Percentiles rank a stretch among this genome's conserved stretches.
Conservation (phyloP, 2,113 vertebrate species). For the Gymnocephalus cernua region DNA sequence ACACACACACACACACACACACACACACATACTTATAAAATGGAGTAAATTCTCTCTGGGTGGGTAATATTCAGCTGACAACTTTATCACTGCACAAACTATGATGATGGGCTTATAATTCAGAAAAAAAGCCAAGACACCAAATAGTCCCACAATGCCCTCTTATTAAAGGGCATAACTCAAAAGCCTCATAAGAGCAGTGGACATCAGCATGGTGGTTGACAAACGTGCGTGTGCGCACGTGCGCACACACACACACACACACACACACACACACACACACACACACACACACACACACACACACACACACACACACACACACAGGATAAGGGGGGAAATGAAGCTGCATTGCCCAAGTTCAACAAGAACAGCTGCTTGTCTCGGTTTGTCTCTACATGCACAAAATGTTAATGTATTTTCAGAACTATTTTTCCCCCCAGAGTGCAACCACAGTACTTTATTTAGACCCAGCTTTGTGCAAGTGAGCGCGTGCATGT, state of each 20-base stretch:
- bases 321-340: conserved; percentile 4
- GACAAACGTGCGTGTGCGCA: no score
- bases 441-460: conserved; percentile 5
- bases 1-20: conserved; percentile 21
- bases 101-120: conserved; percentile 48
- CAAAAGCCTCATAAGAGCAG: conserved; percentile 66
- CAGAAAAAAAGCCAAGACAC: conserved; percentile 58
- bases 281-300: conserved; percentile 9
- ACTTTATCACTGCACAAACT: conserved; percentile 69
- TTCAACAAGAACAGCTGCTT: conserved; percentile 11
- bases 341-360: conserved; percentile 38
- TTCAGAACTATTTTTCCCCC: conserved; percentile 5
- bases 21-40: conserved; percentile 29
- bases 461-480: conserved; percentile 9
- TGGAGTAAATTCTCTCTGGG: conserved; percentile 61
- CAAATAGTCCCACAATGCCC: conserved; percentile 51
- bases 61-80: conserved; percentile 73
- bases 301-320: background rate
- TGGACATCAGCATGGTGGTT: conserved; percentile 10
- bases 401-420: conserved; percentile 38
- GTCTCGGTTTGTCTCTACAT: conserved; percentile 40
- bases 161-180: conserved; percentile 75
- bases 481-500: background rate
- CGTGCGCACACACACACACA: background rate
- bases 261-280: background rate